Evolutionary conservation across 2,888 invertebrate species (phyloP).

Genomic region (Oscheius myriophilus): DNA sequence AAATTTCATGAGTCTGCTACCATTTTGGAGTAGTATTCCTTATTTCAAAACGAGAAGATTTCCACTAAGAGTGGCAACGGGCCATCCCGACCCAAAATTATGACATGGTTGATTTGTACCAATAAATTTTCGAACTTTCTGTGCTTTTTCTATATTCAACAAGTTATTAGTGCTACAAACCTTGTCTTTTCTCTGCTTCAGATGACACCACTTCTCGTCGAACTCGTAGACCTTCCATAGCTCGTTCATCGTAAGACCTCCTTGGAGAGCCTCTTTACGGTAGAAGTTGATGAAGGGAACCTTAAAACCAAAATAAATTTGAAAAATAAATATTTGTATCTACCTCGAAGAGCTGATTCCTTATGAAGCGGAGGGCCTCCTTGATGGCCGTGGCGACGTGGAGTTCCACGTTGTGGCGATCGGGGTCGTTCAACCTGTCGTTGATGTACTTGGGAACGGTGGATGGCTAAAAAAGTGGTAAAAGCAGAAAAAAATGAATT

Average conservation of each 20-base stretch:
- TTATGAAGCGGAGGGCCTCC: slow-evolving; percentile 40
- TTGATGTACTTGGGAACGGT: background rate
- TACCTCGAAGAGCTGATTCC: slow-evolving; percentile 42
- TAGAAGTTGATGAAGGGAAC: slow-evolving; percentile 99
- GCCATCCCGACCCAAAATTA: too few species aligned
- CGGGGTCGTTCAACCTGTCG: background rate
- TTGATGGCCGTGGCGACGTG: slow-evolving; percentile 33
- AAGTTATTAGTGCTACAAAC: too few species aligned
- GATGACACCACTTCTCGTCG: slow-evolving; percentile 82
- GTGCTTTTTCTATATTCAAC: too few species aligned
- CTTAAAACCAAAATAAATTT: slow-evolving; percentile 20
- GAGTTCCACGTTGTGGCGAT: background rate
- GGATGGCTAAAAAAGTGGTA: background rate
- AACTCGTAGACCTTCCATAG: slow-evolving; percentile 96
- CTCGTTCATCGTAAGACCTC: slow-evolving; percentile 84
- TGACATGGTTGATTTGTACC: too few species aligned
- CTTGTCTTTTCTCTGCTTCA: slow-evolving; percentile 40
- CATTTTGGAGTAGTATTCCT: too few species aligned
- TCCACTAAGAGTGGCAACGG: too few species aligned
- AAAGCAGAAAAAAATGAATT: background rate
- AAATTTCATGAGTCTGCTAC: too few species aligned
- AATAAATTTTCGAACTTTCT: too few species aligned
- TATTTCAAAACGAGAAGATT: too few species aligned
- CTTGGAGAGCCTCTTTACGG: slow-evolving; percentile 92
- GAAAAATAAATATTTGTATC: background rate